phyloP scores from a whole-genome alignment of 2,113 vertebrate genomes.

The Nothocercus julius region DNA sequence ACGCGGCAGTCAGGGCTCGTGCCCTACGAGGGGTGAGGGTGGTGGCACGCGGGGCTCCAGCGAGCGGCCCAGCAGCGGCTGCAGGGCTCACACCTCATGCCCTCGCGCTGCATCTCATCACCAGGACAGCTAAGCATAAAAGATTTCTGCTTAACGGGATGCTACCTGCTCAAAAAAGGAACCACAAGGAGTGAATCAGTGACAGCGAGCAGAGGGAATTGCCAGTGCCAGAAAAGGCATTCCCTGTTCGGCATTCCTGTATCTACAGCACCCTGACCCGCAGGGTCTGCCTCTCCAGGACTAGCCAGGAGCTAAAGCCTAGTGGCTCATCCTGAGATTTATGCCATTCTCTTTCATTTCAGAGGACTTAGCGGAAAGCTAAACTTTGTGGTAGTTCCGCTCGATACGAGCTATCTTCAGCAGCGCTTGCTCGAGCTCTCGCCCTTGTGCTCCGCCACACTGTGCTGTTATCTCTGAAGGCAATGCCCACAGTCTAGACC shows the following conservation, averaged over 20 bases:
- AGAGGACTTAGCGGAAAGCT: neutral
- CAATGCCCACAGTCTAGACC: neutral
- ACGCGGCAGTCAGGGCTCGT: neutral
- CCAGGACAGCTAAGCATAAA: neutral
- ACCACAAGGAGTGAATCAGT: neutral
- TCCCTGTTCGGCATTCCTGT: neutral
- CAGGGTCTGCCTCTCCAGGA: neutral
- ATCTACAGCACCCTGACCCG: neutral
- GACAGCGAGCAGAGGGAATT: neutral
- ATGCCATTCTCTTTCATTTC: neutral
- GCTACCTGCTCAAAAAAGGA: neutral
- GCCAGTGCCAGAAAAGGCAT: neutral
- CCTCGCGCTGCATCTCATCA: neutral
- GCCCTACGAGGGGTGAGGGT: rapidly evolving
- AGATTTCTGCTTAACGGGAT: neutral
- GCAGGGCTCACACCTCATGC: neutral
- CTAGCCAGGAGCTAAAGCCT: neutral
- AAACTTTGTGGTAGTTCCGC: neutral
- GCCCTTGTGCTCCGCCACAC: no score
- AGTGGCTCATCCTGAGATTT: neutral
- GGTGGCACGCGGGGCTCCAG: neutral
- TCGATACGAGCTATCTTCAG: neutral
- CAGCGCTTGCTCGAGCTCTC: neutral
- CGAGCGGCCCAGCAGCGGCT: rapidly evolving
- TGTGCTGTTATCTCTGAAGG: rapidly evolving